phyloP scores from a whole-genome alignment of 2,888 invertebrate genomes.

The Strigamia maritima region DNA sequence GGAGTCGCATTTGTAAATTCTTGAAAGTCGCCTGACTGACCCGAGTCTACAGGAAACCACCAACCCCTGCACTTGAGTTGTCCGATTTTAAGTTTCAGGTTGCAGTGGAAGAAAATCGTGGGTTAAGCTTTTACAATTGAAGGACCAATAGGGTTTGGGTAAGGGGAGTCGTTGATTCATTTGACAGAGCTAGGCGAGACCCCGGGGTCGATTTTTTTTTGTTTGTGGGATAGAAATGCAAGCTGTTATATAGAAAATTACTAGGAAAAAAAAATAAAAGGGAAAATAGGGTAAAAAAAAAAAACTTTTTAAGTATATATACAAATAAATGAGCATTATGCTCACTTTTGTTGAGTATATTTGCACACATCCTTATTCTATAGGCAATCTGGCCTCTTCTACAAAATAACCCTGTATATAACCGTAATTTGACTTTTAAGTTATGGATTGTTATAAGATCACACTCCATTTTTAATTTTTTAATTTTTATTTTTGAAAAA shows the following conservation, averaged over 20 bases:
- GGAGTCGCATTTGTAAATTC: conserved; percentile 23
- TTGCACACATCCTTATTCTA: conserved; percentile 28
- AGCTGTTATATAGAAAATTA: conserved; percentile 2
- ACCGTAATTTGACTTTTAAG: conserved; percentile 31
- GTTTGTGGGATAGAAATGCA: conserved; percentile 17
- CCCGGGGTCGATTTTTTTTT: conserved; percentile 17
- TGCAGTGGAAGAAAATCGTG: conserved; percentile 9
- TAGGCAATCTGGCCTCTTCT: conserved; percentile 12
- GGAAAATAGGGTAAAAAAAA: background rate
- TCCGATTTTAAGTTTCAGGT: conserved; percentile 19
- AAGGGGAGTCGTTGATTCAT: conserved; percentile 30
- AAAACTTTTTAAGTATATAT: background rate
- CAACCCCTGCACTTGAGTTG: conserved; percentile 22
- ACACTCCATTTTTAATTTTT: conserved; percentile 1
- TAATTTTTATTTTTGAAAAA: conserved; percentile 10
- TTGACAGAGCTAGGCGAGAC: conserved; percentile 32
- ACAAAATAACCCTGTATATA: conserved; percentile 31
- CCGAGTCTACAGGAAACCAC: conserved; percentile 22
- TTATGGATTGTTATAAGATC: conserved; percentile 16
- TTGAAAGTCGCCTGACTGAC: conserved; percentile 28
- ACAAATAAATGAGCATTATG: background rate
- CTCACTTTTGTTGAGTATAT: background rate
- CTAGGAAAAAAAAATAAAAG: background rate
- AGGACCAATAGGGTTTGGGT: conserved; percentile 29
- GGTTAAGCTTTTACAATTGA: conserved; percentile 17